These are phyloP conservation scores for Pogonus chalceus DNA, from an alignment of 1,140 invertebrate genomes.

Conservation along the genomic window DNA sequence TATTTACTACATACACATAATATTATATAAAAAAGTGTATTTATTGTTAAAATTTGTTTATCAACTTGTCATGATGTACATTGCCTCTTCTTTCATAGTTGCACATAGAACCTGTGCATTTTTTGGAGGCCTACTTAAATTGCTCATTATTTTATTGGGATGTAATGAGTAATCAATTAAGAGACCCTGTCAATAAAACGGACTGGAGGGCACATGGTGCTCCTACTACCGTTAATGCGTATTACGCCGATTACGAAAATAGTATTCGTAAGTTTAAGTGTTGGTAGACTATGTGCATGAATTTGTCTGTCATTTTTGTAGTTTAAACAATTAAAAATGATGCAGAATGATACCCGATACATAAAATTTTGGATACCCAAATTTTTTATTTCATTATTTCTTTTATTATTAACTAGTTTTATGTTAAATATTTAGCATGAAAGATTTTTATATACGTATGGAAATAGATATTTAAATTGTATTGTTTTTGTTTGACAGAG, in stretches of 20 bases:
- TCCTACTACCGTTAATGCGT: constrained; percentile 14
- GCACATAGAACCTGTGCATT: background rate
- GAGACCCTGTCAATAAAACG: constrained; percentile 16
- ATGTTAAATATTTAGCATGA: constrained; percentile 2
- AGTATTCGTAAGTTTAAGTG: constrained; percentile 60
- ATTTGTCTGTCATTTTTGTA: too few relatives aligned
- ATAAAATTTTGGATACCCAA: too few relatives aligned
- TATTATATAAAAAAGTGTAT: too few relatives aligned
- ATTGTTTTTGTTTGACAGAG: constrained; percentile 33
- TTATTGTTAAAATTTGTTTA: background rate
- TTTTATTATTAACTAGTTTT: too few relatives aligned
- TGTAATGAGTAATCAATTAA: constrained; percentile 50
- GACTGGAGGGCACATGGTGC: constrained; percentile 15
- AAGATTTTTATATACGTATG: background rate
- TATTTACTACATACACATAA: too few relatives aligned
- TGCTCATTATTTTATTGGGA: constrained; percentile 63
- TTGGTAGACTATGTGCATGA: too few relatives aligned
- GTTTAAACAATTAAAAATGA: too few relatives aligned
- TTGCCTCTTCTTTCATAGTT: background rate
- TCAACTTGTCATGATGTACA: background rate
- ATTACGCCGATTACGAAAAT: constrained; percentile 61
- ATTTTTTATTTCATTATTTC: too few relatives aligned
- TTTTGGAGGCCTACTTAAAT: constrained; percentile 38
- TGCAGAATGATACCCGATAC: too few relatives aligned
- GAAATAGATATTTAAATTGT: constrained; percentile 11